Base-by-base conservation (phyloP, 2,113 vertebrate species). In the Nothoprocta pentlandii region DNA sequence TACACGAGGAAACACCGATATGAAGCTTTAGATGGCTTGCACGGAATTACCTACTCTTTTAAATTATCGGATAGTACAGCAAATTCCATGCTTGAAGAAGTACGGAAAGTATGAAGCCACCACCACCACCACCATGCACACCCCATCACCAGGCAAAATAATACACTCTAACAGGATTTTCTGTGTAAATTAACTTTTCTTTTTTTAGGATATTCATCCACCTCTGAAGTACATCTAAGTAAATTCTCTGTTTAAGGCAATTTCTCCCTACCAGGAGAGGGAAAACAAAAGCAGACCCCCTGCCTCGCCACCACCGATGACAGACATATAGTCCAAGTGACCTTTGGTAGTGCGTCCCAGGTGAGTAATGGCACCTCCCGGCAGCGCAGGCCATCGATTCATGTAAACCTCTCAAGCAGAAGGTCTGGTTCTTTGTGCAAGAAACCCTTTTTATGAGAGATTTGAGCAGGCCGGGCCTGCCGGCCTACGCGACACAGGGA, bases 341-440 rank as follows among this genome's bases (percentile, higher is more conserved):
- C 90, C 91, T 95, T 86, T 92, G 73, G 19, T 80, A 67, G 9
- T 68, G 92, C 42, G 68, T 47, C 91, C 47, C 90, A 91, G 85
- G 87, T 90, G 73, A 94, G 87, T 83, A 95, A 93, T 84, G 56
- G 73, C 62, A 91, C 6, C 16, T 44, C 76, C 87, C 80, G 90
- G 71, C 0, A 2, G 76, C 73, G 86, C 76, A 93, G 56, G n/a
- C 28, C 82, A 86, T 78, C 93, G 85, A 88, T 93, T 95, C 95
- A 94, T 68, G 87, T 54, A 92, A 95, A 80, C 39, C 90, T 77
- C 92, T 95, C 82, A 94, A 90, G 41, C 39, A 20, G 54, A 80
- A 91, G 21, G 21, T 61, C 81, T 85, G 47, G 28, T 39, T 94
- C 93, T 92, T 77, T 61, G 69, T 80, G 73, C 62, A 94, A 63